Conservation (phyloP, 2,888 invertebrate genomes). For the Agriopis aurantiaria region DNA sequence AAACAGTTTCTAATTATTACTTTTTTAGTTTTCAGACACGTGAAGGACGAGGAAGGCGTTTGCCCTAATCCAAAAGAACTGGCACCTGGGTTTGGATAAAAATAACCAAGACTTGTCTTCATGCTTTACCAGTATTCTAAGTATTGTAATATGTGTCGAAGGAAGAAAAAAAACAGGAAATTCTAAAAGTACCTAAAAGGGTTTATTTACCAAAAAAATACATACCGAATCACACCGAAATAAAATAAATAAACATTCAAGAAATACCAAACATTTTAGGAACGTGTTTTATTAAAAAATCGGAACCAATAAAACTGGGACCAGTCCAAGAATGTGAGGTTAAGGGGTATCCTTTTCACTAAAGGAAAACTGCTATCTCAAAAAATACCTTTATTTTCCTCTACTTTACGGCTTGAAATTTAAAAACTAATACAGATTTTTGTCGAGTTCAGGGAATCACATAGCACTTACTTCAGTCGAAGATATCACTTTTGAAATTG, state of each 20-base stretch:
- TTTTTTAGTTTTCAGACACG: constrained; percentile 76
- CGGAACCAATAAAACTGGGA: constrained; percentile 7
- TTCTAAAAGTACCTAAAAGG: background rate
- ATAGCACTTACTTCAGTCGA: constrained; percentile 12
- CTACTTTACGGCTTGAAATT: background rate
- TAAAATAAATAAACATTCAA: background rate
- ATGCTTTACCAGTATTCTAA: too few relatives aligned
- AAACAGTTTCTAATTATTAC: background rate
- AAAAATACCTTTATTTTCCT: constrained; percentile 9
- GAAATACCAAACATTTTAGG: background rate
- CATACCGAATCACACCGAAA: too few relatives aligned
- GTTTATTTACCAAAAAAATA: background rate
- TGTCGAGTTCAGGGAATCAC: constrained; percentile 2
- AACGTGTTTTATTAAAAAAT: constrained; percentile 27
- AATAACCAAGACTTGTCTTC: background rate
- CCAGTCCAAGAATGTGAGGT: constrained; percentile 9
- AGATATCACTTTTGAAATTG: constrained; percentile 13
- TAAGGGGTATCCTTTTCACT: background rate
- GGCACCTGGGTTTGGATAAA: constrained; percentile 56
- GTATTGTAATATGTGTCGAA: background rate
- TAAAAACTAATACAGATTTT: background rate
- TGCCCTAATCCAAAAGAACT: constrained; percentile 74
- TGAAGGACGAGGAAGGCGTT: constrained; percentile 73
- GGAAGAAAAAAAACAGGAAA: background rate
- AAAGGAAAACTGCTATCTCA: background rate